These are phyloP conservation scores for Manis crassicaudata DNA, from an alignment of 2,797 vertebrate species.

Conservation along the genomic window DNA sequence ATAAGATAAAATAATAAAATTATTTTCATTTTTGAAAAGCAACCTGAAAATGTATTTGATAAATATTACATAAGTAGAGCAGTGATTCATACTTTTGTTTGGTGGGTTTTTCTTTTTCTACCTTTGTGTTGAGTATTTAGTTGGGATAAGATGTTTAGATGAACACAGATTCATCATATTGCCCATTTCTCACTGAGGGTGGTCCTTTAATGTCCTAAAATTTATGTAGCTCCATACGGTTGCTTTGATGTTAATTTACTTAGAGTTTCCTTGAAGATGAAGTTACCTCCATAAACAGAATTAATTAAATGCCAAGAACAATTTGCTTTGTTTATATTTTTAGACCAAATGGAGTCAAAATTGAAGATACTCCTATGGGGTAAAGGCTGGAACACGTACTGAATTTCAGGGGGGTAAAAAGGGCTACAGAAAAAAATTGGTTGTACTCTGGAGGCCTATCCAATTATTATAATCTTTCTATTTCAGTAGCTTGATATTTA, in stretches of 20 bases:
- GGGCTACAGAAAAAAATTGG: neutral
- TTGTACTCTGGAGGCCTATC: neutral
- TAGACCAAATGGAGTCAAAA: constrained; percentile 17
- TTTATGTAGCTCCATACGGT: neutral
- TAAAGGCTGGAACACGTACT: neutral
- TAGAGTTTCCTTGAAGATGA: constrained; percentile 21
- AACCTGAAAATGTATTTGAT: neutral
- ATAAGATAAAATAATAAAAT: neutral
- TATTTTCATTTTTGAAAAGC: neutral
- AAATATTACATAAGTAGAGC: neutral
- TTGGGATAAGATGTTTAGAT: neutral
- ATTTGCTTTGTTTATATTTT: constrained; percentile 24
- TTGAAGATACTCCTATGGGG: constrained; percentile 3
- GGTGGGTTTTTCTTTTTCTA: neutral
- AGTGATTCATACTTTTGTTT: neutral
- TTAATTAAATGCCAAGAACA: constrained; percentile 19
- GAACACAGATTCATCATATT: neutral
- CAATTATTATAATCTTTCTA: neutral
- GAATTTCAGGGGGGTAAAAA: neutral
- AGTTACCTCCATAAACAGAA: constrained; percentile 45
- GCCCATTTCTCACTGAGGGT: neutral
- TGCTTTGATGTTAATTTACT: constrained; percentile 51
- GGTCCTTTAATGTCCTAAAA: constrained; percentile 9
- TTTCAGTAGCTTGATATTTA: neutral
- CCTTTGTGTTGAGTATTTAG: neutral